Evolutionary conservation across 2,797 vertebrate genomes (phyloP).

Genomic region (Gymnocypris eckloni): DNA sequence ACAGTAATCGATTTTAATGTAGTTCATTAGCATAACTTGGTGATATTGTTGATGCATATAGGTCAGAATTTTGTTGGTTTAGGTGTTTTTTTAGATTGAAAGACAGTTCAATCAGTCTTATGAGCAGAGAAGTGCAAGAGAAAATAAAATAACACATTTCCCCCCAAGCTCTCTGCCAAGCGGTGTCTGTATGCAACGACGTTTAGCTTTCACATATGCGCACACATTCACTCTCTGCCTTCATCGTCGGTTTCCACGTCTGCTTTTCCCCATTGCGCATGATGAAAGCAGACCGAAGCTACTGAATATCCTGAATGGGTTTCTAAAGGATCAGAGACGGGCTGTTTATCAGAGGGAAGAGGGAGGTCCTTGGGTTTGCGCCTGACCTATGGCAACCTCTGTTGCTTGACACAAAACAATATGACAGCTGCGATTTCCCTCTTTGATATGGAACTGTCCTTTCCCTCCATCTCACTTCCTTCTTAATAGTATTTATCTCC

Average conservation of each 20-base stretch:
- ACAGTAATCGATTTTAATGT: background rate
- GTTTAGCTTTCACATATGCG: conserved; percentile 23
- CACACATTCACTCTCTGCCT: conserved; percentile 36
- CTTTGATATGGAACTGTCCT: conserved; percentile 33
- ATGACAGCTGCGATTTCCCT: conserved; percentile 28
- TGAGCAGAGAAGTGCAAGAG: conserved; percentile 21
- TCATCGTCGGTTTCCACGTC: conserved; percentile 19
- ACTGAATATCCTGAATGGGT: conserved; percentile 46
- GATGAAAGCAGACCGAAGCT: conserved; percentile 47
- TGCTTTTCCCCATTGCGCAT: conserved; percentile 17
- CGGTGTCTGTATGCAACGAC: conserved; percentile 39
- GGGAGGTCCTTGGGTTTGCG: conserved; percentile 19
- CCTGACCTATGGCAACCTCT: conserved; percentile 31
- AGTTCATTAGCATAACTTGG: background rate
- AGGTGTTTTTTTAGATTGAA: background rate
- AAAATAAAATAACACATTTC: conserved; percentile 45
- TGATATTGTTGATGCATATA: background rate
- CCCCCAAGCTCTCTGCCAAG: conserved; percentile 41
- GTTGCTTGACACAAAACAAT: conserved; percentile 18
- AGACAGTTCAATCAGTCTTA: conserved; percentile 38
- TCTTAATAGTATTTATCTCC: conserved; percentile 23
- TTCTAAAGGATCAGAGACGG: conserved; percentile 48
- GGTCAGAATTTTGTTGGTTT: background rate
- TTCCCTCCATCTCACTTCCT: conserved; percentile 8
- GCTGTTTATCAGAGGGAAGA: background rate